Conservation (phyloP, 1,140 invertebrate genomes). For the Tetragonula clypearis region DNA sequence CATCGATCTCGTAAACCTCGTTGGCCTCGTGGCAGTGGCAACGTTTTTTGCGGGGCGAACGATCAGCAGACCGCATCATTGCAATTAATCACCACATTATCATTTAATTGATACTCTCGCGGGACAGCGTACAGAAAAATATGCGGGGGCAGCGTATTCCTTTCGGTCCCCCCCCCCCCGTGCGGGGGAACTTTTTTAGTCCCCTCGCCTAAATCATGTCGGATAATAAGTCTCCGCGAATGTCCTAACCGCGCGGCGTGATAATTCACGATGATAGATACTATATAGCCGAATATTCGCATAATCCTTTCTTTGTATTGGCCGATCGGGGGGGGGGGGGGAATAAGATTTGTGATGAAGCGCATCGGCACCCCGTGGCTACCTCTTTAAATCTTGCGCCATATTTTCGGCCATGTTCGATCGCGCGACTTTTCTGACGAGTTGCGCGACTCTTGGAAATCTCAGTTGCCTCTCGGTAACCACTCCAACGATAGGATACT, state of each 20-base stretch:
- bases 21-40: neutral
- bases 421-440: neutral
- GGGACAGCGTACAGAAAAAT: constrained; percentile 29
- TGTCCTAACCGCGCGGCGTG: constrained; percentile 68
- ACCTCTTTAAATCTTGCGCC: constrained; percentile 51
- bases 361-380: constrained; percentile 68
- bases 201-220: constrained; percentile 55
- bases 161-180: neutral
- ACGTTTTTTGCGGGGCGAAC: constrained; percentile 3
- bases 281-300: constrained; percentile 68
- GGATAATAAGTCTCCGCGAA: constrained; percentile 66
- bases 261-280: constrained; percentile 75
- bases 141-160: constrained; percentile 31
- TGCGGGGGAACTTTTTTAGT: constrained; percentile 13
- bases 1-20: neutral
- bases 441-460: neutral
- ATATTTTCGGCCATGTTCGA: constrained; percentile 23
- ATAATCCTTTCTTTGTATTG: constrained; percentile 75
- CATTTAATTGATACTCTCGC: constrained; percentile 50
- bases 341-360: constrained; percentile 71
- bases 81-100: constrained; percentile 45
- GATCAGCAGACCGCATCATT: constrained; percentile 21
- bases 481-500: too few species aligned
- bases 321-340: constrained; percentile 50
- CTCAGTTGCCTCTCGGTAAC: neutral